Evolutionary conservation across 2,888 invertebrate genomes (phyloP).

Genomic region (Drosophila diplacantha): DNA sequence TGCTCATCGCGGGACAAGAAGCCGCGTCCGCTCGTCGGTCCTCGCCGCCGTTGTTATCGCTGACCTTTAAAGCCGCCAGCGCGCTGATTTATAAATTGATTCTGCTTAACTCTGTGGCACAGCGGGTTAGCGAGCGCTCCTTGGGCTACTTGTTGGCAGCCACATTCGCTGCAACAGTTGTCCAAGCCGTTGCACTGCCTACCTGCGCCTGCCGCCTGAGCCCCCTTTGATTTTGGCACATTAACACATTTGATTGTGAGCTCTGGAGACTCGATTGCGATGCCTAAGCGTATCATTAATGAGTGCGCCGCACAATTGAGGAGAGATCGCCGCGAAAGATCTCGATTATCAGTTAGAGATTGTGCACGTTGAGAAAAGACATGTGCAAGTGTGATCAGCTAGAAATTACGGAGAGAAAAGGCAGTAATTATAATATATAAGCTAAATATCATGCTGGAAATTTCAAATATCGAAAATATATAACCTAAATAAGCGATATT

Average conservation of each 20-base stretch:
- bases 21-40: conserved; percentile 9
- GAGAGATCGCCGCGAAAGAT: not conserved
- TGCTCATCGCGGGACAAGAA: conserved; percentile 75
- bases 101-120: conserved; percentile 74
- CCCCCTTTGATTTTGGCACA: conserved; percentile 62
- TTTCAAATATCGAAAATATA: no score
- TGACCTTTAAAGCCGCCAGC: conserved; percentile 74
- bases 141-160: conserved; percentile 46
- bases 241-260: conserved; percentile 61
- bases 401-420: not conserved
- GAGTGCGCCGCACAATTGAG: conserved; percentile 44
- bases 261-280: conserved; percentile 12
- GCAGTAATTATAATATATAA: not conserved
- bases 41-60: conserved; percentile 49
- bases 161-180: conserved; percentile 25
- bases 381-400: not conserved
- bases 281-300: conserved; percentile 59
- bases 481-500: no score
- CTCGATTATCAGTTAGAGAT: not conserved
- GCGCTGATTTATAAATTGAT: conserved; percentile 77
- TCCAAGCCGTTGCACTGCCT: conserved; percentile 33
- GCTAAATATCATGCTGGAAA: no score
- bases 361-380: not conserved
- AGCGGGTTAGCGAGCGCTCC: conserved; percentile 64
- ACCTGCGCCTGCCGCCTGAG: not conserved